These are phyloP conservation scores for Acanthosoma haemorrhoidale DNA, from an alignment of 2,888 invertebrate species.

Conservation along the genomic window DNA sequence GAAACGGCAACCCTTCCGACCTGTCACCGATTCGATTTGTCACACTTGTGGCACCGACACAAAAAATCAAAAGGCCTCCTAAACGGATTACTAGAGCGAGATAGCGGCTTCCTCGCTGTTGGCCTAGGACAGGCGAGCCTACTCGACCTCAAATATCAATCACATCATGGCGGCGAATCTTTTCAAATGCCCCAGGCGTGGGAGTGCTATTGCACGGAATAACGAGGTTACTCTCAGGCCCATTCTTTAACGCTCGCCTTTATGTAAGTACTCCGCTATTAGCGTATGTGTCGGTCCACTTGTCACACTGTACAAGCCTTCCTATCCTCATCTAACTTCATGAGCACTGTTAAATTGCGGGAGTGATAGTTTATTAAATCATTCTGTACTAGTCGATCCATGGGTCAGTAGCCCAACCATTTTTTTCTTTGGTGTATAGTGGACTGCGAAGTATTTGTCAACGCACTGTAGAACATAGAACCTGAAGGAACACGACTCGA, in stretches of 20 bases:
- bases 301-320: background rate
- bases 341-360: no score
- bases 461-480: no score
- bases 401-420: no score
- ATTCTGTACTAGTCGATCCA: no score
- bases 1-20: constrained; percentile 11
- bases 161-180: background rate
- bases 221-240: background rate
- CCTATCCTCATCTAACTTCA: no score
- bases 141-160: background rate
- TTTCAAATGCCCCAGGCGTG: background rate
- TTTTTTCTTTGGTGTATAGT: no score
- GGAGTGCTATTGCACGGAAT: background rate
- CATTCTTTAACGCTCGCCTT: background rate
- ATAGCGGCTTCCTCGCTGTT: background rate
- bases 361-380: no score
- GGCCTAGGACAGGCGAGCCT: background rate
- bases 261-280: no score
- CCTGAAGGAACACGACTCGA: no score
- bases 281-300: background rate
- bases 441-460: no score
- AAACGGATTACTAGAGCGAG: constrained; percentile 16
- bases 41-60: constrained; percentile 17
- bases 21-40: constrained; percentile 24
- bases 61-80: background rate